Base-by-base conservation (phyloP, 2,888 invertebrate species). In the Allygus modestus region DNA sequence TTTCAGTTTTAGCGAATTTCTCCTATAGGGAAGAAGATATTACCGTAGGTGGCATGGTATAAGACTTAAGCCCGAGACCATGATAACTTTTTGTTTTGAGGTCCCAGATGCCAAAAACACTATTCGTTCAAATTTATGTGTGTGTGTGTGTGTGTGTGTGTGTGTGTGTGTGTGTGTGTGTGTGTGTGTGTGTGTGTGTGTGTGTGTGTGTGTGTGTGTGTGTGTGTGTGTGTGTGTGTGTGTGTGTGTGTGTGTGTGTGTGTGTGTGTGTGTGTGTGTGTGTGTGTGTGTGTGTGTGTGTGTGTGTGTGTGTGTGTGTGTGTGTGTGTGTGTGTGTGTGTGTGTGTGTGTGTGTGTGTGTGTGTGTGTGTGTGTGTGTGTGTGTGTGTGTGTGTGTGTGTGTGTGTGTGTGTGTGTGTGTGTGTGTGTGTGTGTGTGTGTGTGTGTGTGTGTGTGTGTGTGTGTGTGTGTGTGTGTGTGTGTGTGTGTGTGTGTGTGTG, bases 221-320 rank as follows among this genome's bases (percentile, higher is more conserved):
- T 23, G 71, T 69, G 71, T 23, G 71, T 69, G 37, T 11, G 37
- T 37, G 4, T 37, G 37, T 37, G 37, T 37, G 37, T 37, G 37
- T 37, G 37, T 37, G 71, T 33, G 28, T 81, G 1, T 37, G 65
- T 81, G 41, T 79, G 79, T 46, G 81, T 69, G 71, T 69, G 71
- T 69, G 15, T 51, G 15, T 51, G 15, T 51, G 15, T 51, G 15
- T 51, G 15, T 51, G 15, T 51, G 15, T 51, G 15, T 51, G 15
- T 51, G 15, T 51, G 15, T 51, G 15, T 51, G 15, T 51, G 15
- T 51, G 15, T 51, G 15, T 51, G 15, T 51, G 15, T 51, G 15
- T 51, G 15, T 51, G 15, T 51, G 15, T 51, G 17, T 51, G 15
- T 51, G 15, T 51, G 15, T 37, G 15, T 51, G 15, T 51, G 15